Percentiles rank a stretch among this genome's conserved stretches.
Evolutionary conservation across 2,888 invertebrate genomes (phyloP).

Genomic region (Stictocephala bisonia): DNA sequence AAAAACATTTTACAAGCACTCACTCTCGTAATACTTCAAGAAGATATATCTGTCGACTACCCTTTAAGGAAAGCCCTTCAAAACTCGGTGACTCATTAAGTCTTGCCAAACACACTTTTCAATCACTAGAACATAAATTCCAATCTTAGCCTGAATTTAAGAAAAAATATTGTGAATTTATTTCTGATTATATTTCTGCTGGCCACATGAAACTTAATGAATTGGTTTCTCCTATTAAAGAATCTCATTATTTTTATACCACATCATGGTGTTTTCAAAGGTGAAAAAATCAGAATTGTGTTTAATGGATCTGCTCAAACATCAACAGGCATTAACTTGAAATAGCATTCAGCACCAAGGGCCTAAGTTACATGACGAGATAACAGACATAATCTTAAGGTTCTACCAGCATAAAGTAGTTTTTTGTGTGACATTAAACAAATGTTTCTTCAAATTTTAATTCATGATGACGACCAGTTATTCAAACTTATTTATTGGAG

Average conservation of each 20-base stretch:
- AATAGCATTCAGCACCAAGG: no score
- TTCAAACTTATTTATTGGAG: no score
- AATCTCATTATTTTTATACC: background rate
- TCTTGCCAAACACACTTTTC: background rate
- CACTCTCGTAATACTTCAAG: background rate
- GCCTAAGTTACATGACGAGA: no score
- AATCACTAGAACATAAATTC: background rate
- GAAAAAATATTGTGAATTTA: background rate
- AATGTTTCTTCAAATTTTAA: no score
- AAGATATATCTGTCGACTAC: background rate
- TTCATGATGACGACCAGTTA: no score
- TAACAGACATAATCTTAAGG: no score
- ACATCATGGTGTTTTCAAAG: slow-evolving; percentile 14
- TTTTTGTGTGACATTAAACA: no score
- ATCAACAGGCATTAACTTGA: no score
- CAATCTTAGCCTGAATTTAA: background rate
- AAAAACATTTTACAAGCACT: background rate
- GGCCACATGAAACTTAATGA: background rate
- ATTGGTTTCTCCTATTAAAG: background rate
- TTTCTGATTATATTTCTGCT: background rate
- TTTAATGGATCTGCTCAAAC: background rate
- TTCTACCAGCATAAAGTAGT: no score
- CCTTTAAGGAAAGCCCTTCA: background rate
- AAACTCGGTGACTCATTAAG: background rate
- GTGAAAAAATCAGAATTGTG: background rate